phyloP scores from a whole-genome alignment of 2,113 vertebrate genomes.

The Morone chrysops region DNA sequence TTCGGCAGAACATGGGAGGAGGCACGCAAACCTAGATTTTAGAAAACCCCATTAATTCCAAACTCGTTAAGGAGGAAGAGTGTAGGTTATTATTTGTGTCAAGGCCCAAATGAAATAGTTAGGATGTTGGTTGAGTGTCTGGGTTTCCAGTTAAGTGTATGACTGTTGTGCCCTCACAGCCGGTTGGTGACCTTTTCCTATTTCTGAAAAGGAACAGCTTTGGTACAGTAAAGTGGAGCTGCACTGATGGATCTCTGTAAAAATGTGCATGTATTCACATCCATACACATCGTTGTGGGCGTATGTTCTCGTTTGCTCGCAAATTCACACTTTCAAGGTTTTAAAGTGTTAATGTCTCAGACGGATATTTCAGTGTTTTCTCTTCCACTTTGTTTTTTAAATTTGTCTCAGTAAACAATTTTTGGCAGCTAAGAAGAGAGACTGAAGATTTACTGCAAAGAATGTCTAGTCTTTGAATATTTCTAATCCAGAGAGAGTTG shows the following conservation, averaged over 20 bases:
- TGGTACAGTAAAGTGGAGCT: conserved; percentile 9
- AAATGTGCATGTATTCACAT: not conserved
- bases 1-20: conserved; percentile 53
- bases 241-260: conserved; percentile 12
- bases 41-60: conserved; percentile 61
- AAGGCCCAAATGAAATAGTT: conserved; percentile 48
- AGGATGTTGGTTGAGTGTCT: conserved; percentile 51
- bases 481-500: conserved; percentile 42
- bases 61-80: conserved; percentile 50
- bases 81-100: conserved; percentile 55
- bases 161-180: conserved; percentile 31
- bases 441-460: conserved; percentile 27
- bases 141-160: conserved; percentile 46
- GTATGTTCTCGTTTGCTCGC: conserved; percentile 26
- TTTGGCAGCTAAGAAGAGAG: conserved; percentile 32
- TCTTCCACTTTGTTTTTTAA: not conserved
- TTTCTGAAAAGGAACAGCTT: conserved; percentile 43
- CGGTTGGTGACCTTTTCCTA: conserved; percentile 48
- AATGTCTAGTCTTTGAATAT: conserved; percentile 50
- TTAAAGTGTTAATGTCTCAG: conserved; percentile 11
- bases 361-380: conserved; percentile 22
- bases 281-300: conserved; percentile 33
- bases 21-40: conserved; percentile 55
- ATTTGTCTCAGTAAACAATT: conserved; percentile 38
- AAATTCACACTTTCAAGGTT: conserved; percentile 23